Evolutionary conservation across 2,797 vertebrate species (phyloP).

Genomic region (Periparus ater): DNA sequence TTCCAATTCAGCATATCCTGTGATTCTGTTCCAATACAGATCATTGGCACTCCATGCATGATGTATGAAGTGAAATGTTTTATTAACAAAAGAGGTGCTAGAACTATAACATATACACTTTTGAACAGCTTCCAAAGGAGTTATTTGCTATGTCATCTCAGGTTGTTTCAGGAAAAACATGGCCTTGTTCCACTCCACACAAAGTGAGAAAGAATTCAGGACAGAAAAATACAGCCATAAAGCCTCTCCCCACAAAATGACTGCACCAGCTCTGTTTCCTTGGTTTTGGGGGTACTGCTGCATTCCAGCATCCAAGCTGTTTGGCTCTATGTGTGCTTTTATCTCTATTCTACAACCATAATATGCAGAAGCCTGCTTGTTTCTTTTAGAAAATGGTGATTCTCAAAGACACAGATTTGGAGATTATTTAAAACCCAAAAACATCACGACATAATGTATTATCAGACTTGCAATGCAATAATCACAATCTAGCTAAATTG

Average conservation of each 20-base stretch:
- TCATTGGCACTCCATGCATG: background rate
- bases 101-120: background rate
- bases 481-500: background rate
- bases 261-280: background rate
- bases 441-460: rapidly evolving
- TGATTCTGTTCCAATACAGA: background rate
- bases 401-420: background rate
- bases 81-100: background rate
- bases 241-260: background rate
- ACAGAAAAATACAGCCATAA: background rate
- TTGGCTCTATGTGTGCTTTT: background rate
- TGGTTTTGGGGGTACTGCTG: background rate
- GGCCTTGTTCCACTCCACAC: background rate
- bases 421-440: background rate
- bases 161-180: background rate
- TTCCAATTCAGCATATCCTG: background rate
- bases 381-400: background rate
- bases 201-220: background rate
- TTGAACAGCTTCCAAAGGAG: background rate
- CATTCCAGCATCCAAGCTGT: background rate
- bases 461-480: background rate
- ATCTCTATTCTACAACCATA: background rate
- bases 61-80: background rate
- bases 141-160: background rate
- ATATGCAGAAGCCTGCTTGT: background rate